Base-by-base conservation (phyloP, 1,140 invertebrate genomes). In the Bathynomus jamesi region DNA sequence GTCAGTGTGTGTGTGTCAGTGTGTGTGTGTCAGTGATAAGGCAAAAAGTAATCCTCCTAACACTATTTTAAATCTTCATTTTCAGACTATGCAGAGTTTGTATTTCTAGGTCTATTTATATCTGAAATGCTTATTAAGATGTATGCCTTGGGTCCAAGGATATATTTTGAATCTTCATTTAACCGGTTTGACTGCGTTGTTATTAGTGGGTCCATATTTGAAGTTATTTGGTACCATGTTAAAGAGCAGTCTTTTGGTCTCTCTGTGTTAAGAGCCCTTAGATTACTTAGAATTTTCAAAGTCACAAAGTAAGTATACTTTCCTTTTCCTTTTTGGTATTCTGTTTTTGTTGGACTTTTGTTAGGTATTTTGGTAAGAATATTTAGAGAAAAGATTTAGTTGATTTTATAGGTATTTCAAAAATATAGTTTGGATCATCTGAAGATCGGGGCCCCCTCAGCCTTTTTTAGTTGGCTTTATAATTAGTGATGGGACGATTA, bases 51-150 rank as follows among this genome's bases (percentile, higher is more conserved):
- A n/a, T n/a, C n/a, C n/a, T n/a, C n/a, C n/a, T n/a, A n/a, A 21
- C 5, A 53, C 2, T 21, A 5, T 21, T 53, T 53, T 40, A 2
- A 53, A 3, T 69, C 64, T 32, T 69, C 60, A 31, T 80, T n/a
- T 82, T 61, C 86, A 99, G 97, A 92, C 87, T 94, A 91, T 83
- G 93, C 96, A 79, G 98, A 99, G 87, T 99, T 91, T 86, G 91
- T 94, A 80, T 99, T 99, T 86, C 88, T 99, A 81, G 95, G 92
- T 80, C 89, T 99, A 78, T 99, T 99, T 85, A 94, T 99, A 89
- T 89, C 91, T 84, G 98, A 99, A 86, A 99, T 99, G 96, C 90
- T 95, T 81, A 89, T 99, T 80, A 99, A 99, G 86, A 93, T 99
- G 88, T 99, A 99, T 84, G 97, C 96, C 68, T 87, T 99, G 79